Percentiles rank a stretch among this genome's conserved stretches.
Evolutionary conservation across 2,797 vertebrate genomes (phyloP).

Genomic region (Garrulus glandarius): DNA sequence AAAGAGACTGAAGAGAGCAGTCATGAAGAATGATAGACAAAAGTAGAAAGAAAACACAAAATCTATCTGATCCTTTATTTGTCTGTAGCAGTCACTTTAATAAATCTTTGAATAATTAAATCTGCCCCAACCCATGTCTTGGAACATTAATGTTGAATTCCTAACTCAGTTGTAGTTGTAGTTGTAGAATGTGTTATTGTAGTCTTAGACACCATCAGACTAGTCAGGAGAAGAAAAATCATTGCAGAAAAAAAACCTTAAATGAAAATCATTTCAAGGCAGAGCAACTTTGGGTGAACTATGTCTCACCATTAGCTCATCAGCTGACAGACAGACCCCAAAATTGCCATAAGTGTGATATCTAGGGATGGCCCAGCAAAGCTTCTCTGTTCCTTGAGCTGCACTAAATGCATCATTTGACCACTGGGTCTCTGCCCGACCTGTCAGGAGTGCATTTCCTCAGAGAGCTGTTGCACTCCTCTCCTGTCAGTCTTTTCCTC

Average conservation of each 20-base stretch:
- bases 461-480: neutral
- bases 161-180: neutral
- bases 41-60: neutral
- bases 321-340: neutral
- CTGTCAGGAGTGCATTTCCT: neutral
- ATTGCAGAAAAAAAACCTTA: neutral
- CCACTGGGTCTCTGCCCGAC: neutral
- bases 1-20: neutral
- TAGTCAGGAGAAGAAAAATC: neutral
- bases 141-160: neutral
- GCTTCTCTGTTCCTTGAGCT: neutral
- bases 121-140: neutral
- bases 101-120: neutral
- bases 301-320: neutral
- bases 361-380: neutral
- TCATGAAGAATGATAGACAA: neutral
- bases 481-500: neutral
- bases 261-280: neutral
- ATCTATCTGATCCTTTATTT: neutral
- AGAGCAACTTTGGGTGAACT: neutral
- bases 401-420: neutral
- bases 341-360: fast-evolving
- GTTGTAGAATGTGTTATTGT: neutral
- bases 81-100: neutral
- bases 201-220: neutral